These are phyloP conservation scores for Ammodytes dubius DNA, from an alignment of 2,113 vertebrate species.

Conservation along the genomic window DNA sequence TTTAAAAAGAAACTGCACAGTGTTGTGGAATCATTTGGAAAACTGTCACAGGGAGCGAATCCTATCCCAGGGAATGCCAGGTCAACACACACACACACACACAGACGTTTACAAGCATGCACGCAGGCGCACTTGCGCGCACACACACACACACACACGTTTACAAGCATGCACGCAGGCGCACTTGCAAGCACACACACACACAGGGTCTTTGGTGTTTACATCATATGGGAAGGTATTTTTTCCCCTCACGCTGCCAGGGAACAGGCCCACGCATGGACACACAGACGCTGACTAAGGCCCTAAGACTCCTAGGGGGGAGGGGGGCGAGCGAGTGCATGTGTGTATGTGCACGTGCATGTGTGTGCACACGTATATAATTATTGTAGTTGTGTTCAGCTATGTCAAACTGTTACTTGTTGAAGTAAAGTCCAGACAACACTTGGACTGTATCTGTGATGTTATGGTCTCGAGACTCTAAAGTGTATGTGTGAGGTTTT, in stretches of 20 bases:
- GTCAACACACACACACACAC: conserved; percentile 30
- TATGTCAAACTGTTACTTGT: conserved; percentile 3
- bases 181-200: conserved; percentile 23
- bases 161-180: conserved; percentile 4
- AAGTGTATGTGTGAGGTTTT: background rate
- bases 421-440: conserved; percentile 16
- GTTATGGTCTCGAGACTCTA: background rate
- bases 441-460: conserved; percentile 1
- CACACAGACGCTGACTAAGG: conserved; percentile 82
- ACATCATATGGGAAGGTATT: conserved; percentile 86
- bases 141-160: conserved; percentile 19
- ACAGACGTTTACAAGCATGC: background rate
- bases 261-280: conserved; percentile 83
- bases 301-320: conserved; percentile 60
- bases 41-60: conserved; percentile 70
- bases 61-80: conserved; percentile 65
- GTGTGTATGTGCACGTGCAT: background rate
- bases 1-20: conserved; percentile 72
- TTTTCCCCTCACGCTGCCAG: conserved; percentile 84
- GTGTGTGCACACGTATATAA: conserved; percentile 30
- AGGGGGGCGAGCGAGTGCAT: background rate
- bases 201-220: conserved; percentile 74
- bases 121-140: conserved; percentile 9
- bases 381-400: conserved; percentile 34
- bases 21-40: conserved; percentile 73